Evolutionary conservation across 2,797 vertebrate species (phyloP).

Genomic region (Adrianichthys oophorus): DNA sequence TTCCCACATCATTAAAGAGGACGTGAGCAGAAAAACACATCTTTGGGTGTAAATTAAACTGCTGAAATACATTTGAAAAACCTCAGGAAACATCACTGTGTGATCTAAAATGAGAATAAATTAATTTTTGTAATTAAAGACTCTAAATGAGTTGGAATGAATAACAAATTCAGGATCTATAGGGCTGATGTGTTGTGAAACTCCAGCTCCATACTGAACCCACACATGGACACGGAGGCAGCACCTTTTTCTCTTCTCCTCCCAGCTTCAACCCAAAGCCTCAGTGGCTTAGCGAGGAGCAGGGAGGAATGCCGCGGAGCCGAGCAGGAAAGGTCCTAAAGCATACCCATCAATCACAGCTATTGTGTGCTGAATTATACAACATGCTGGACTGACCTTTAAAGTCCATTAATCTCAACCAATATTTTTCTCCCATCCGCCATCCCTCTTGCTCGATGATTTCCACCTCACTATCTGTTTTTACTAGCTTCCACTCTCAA

Average conservation of each 20-base stretch:
- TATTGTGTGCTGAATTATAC: slow-evolving; percentile 79
- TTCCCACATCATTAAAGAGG: slow-evolving; percentile 30
- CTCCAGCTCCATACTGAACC: slow-evolving; percentile 32
- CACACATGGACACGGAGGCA: slow-evolving; percentile 18
- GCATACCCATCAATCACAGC: slow-evolving; percentile 76
- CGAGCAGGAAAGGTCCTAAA: slow-evolving; percentile 63
- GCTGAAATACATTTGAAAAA: slow-evolving; percentile 10
- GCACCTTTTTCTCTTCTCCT: slow-evolving; percentile 52
- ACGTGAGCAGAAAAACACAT: slow-evolving; percentile 20
- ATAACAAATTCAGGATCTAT: slow-evolving; percentile 5
- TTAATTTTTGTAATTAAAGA: slow-evolving; percentile 11
- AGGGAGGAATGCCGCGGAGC: slow-evolving; percentile 46
- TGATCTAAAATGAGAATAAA: not conserved
- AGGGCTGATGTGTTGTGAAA: slow-evolving; percentile 13
- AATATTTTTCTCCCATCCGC: slow-evolving; percentile 73
- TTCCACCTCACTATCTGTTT: slow-evolving; percentile 52
- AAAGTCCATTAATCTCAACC: slow-evolving; percentile 78
- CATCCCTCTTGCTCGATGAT: slow-evolving; percentile 41
- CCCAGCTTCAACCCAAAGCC: slow-evolving; percentile 62
- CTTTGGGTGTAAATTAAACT: slow-evolving; percentile 19
- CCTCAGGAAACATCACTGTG: not conserved
- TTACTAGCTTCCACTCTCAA: slow-evolving; percentile 44
- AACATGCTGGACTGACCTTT: slow-evolving; percentile 80
- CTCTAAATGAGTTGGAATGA: not conserved
- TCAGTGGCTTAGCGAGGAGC: slow-evolving; percentile 40